These are phyloP conservation scores for Gyps fulvus DNA, from an alignment of 2,113 vertebrate species.

Conservation along the genomic window DNA sequence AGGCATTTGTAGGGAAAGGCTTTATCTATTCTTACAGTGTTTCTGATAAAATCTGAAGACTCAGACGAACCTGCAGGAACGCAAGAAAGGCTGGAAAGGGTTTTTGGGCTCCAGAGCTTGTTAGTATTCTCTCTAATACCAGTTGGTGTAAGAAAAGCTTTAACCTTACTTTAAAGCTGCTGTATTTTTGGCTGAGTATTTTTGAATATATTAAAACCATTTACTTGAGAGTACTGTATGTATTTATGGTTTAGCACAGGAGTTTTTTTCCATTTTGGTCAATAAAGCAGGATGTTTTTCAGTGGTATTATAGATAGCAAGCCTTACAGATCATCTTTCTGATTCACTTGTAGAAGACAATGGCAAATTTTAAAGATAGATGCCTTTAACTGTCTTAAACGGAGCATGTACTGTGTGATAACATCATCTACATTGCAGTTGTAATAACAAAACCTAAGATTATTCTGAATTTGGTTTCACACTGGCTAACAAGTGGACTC, in stretches of 20 bases:
- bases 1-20: not conserved
- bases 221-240: not conserved
- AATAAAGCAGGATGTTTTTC: not conserved
- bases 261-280: not conserved
- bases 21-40: not conserved
- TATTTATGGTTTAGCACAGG: not conserved
- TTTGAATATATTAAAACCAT: not conserved
- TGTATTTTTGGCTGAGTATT: not conserved
- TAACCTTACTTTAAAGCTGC: not conserved
- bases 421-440: not conserved
- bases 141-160: not conserved
- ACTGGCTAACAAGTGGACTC: not conserved
- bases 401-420: not conserved
- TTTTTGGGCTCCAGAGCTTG: not conserved
- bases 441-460: constrained; percentile 21
- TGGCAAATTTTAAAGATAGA: not conserved
- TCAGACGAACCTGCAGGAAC: not conserved
- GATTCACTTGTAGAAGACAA: not conserved
- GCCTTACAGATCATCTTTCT: not conserved
- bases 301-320: not conserved
- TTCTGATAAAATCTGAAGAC: not conserved
- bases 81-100: not conserved
- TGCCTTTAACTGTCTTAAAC: not conserved
- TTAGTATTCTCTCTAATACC: not conserved
- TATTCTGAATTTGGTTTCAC: not conserved